Base-by-base conservation (phyloP, 2,113 vertebrate genomes). In the Oncorhynchus masou region DNA sequence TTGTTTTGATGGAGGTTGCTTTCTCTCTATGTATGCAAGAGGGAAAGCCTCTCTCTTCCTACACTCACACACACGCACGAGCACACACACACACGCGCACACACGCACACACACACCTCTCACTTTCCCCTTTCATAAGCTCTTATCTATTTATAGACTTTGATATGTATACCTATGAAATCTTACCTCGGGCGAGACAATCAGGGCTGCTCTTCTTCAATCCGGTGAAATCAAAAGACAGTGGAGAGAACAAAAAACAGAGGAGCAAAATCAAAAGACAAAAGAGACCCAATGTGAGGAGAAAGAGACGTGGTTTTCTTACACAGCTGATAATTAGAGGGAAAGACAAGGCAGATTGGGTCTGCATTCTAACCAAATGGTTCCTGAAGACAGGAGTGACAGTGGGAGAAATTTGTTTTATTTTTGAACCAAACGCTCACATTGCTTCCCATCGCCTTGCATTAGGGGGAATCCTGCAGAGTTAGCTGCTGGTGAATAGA, bases 111-210 rank as follows among this genome's bases (percentile, higher is more conserved):
- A 78, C 68, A 29, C 78, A 69, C 68, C 68, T 82, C 89, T 89
- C 88, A 87, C 87, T 84, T 88, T 90, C 84, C 83, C 70, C 85
- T 91, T 93, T 91, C 84, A 91, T 90, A 90, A 91, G 84, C 90
- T 91, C 87, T 91, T 90, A 91, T 92, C 92, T 92, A 92, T 94
- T 92, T 92, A 92, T 92, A 93, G 90, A 92, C 93, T 93, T 94
- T 94, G 91, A 94, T 92, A 91, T 90, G 90, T 93, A 92, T 92
- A 92, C 91, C 90, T 91, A 92, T 89, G 90, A 92, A 92, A 92
- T 92, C 89, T 89, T 90, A 92, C 92, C 91, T 91, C 88, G 78
- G 91, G 91, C 91, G 76, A 92, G 90, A 92, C 90, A 93, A 92
- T 92, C 89, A 87, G 88, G 84, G 84, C 83, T 83, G 89, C 91